phyloP scores from a whole-genome alignment of 2,113 vertebrate genomes.

The Anolis carolinensis region DNA sequence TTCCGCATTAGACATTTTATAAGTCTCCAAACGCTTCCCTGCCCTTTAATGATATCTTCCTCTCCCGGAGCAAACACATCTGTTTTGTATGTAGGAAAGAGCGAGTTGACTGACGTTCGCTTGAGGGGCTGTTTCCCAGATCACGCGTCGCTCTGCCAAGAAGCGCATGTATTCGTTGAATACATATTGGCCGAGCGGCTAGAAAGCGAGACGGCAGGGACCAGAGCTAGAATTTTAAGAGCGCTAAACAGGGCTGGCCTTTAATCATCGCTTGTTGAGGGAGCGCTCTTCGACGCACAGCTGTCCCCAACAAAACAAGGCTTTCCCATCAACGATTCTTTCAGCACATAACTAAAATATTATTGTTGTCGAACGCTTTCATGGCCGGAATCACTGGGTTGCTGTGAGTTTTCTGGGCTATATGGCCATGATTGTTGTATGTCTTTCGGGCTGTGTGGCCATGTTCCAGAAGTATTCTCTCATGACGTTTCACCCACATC shows the following conservation, averaged over 20 bases:
- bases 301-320: not conserved
- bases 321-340: not conserved
- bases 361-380: too few relatives aligned
- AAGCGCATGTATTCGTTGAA: slow-evolving; percentile 2
- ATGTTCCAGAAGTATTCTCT: too few relatives aligned
- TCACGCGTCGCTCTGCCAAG: not conserved
- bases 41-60: not conserved
- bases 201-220: slow-evolving; percentile 4
- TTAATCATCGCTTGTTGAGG: slow-evolving; percentile 16
- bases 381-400: too few relatives aligned
- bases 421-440: too few relatives aligned
- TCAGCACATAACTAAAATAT: not conserved
- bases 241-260: not conserved
- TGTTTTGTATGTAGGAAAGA: slow-evolving; percentile 8
- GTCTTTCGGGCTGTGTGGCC: too few relatives aligned
- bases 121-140: not conserved
- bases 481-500: too few relatives aligned
- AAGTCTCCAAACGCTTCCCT: not conserved
- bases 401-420: too few relatives aligned
- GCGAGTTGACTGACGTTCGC: not conserved
- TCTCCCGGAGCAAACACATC: slow-evolving; percentile 25
- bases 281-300: not conserved
- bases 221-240: slow-evolving; percentile 7
- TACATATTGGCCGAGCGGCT: not conserved
- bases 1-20: not conserved